Evolutionary conservation across 2,113 vertebrate genomes (phyloP).

Genomic region (Phyllopteryx taeniolatus): DNA sequence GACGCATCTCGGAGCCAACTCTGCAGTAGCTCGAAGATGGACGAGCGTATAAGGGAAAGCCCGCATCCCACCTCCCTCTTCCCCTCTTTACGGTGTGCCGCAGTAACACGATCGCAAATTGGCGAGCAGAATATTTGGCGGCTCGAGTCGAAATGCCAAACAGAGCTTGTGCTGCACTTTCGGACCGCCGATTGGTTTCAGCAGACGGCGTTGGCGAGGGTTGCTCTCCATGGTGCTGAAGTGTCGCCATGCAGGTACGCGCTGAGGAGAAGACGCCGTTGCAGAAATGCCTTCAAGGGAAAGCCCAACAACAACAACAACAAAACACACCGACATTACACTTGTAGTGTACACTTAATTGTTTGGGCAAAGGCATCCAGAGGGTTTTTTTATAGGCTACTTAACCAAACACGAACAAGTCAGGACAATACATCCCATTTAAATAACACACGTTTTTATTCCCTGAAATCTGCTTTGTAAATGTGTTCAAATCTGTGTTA

Average conservation of each 20-base stretch:
- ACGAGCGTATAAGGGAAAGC: not conserved
- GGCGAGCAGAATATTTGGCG: constrained; percentile 10
- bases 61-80: constrained; percentile 6
- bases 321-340: not conserved
- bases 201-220: not conserved
- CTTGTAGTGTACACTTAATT: too few relatives aligned
- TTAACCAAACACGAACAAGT: too few relatives aligned
- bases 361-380: too few relatives aligned
- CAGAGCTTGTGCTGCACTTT: not conserved
- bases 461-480: too few relatives aligned
- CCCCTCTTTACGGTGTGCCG: constrained; percentile 34
- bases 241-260: constrained; percentile 35
- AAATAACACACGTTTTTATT: too few relatives aligned
- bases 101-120: constrained; percentile 42
- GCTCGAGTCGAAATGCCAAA: constrained; percentile 11
- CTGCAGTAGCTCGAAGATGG: not conserved
- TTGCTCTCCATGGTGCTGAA: constrained; percentile 41
- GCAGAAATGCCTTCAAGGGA: constrained; percentile 48
- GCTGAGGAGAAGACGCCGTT: constrained; percentile 9
- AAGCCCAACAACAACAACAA: constrained; percentile 7
- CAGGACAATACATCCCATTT: too few relatives aligned
- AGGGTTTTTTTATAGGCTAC: too few relatives aligned
- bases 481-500: too few relatives aligned
- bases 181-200: not conserved
- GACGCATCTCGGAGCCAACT: constrained; percentile 11